Conservation (phyloP, 2,888 invertebrate species). For the Drosophila dives region DNA sequence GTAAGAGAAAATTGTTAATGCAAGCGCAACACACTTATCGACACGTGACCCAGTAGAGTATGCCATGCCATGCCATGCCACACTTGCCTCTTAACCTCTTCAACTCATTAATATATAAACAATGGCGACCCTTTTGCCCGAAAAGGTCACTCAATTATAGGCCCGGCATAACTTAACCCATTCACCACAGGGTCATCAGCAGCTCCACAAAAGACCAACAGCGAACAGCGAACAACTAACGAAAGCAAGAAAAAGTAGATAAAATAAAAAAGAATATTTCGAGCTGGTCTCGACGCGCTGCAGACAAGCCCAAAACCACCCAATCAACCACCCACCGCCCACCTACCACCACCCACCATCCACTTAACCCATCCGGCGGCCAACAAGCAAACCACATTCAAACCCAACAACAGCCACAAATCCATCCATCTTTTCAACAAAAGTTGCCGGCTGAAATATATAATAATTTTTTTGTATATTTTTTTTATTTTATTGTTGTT, state of each 20-base stretch:
- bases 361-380: conserved; percentile 20
- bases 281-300: conserved; percentile 48
- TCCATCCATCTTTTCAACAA: conserved; percentile 77
- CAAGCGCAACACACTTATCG: conserved; percentile 21
- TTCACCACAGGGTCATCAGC: conserved; percentile 19
- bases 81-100: neutral
- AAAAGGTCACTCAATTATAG: conserved; percentile 65
- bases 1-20: conserved; percentile 22
- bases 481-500: conserved; percentile 45
- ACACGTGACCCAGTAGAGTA: conserved; percentile 22
- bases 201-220: conserved; percentile 12
- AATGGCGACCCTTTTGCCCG: conserved; percentile 36
- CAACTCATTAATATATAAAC: conserved; percentile 54
- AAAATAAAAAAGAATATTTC: conserved; percentile 14
- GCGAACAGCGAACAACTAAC: conserved; percentile 4
- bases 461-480: neutral
- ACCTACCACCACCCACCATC: neutral
- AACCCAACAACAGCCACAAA: conserved; percentile 53
- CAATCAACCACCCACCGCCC: neutral
- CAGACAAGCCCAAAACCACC: conserved; percentile 38
- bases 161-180: conserved; percentile 52
- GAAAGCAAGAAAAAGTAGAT: conserved; percentile 10
- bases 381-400: conserved; percentile 3
- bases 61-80: neutral
- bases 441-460: conserved; percentile 28